Evolutionary conservation across 1,140 invertebrate species (phyloP).

Genomic region (Drosophila serrata): DNA sequence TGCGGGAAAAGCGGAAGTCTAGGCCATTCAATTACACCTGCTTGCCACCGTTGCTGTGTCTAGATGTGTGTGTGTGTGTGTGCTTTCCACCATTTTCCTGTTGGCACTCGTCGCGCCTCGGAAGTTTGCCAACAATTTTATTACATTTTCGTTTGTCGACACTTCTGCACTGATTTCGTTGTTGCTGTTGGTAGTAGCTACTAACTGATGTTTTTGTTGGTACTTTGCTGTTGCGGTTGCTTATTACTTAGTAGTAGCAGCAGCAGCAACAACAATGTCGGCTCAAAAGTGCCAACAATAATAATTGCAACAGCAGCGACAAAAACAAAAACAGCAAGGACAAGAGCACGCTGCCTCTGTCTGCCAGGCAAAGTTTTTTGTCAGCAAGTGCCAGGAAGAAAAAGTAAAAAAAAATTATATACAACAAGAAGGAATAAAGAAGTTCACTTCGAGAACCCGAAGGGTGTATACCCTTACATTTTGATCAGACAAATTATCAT

Average conservation of each 20-base stretch:
- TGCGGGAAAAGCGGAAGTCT: conserved; percentile 21
- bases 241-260: conserved; percentile 61
- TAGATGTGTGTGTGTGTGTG: conserved; percentile 24
- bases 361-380: conserved; percentile 69
- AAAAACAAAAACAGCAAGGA: conserved; percentile 42
- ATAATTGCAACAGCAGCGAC: conserved; percentile 74
- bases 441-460: no score
- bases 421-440: not conserved
- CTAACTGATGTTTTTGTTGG: conserved; percentile 34
- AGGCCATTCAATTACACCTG: conserved; percentile 80
- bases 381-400: conserved; percentile 47
- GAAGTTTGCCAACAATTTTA: conserved; percentile 81
- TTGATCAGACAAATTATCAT: no score
- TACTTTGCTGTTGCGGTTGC: conserved; percentile 56
- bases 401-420: conserved; percentile 9
- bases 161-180: conserved; percentile 58
- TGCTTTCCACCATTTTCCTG: conserved; percentile 1
- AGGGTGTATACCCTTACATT: not conserved
- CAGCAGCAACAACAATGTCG: not conserved
- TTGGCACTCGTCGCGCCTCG: conserved; percentile 50
- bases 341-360: conserved; percentile 5
- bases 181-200: conserved; percentile 10
- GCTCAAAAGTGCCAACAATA: conserved; percentile 72
- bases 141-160: conserved; percentile 81
- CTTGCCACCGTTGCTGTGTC: conserved; percentile 54